Percentiles rank a stretch among this genome's conserved stretches.
These are phyloP conservation scores for Tinamus major DNA, from an alignment of 2,797 vertebrate species.

Conservation along the genomic window DNA sequence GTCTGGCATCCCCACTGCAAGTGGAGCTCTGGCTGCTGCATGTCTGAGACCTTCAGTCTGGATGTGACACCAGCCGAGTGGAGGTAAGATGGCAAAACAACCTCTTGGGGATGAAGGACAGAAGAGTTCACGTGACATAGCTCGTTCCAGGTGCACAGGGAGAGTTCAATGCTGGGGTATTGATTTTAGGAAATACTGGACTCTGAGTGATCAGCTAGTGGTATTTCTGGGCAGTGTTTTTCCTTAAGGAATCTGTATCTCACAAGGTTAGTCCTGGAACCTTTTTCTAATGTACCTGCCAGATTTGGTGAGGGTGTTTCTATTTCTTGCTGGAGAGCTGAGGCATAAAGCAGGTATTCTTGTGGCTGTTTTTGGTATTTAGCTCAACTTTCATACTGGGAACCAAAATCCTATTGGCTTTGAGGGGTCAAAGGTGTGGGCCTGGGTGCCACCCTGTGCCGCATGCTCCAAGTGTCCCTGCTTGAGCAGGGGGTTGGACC, in stretches of 20 bases:
- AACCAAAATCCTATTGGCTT: not conserved
- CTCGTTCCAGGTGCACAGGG: not conserved
- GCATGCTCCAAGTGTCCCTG: too few species aligned
- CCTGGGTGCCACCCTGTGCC: too few species aligned
- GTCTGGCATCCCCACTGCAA: not conserved
- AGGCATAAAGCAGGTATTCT: not conserved
- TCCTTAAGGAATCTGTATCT: not conserved
- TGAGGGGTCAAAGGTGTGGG: not conserved
- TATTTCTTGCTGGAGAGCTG: not conserved
- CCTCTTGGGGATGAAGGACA: not conserved
- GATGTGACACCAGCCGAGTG: slow-evolving; percentile 27
- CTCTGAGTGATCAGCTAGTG: rapidly evolving
- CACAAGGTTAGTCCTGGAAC: not conserved
- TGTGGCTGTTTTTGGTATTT: not conserved
- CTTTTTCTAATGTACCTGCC: not conserved
- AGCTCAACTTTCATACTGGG: not conserved
- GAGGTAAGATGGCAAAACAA: slow-evolving; percentile 42
- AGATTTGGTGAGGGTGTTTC: not conserved
- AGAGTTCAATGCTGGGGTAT: not conserved
- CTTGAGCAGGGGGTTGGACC: too few species aligned
- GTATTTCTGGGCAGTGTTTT: not conserved
- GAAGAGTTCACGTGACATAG: not conserved
- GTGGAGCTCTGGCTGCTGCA: not conserved
- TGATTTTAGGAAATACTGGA: not conserved
- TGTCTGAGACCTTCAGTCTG: not conserved